Evolutionary conservation across 2,113 vertebrate genomes (phyloP).

Genomic region (Nycticryphes semicollaris): DNA sequence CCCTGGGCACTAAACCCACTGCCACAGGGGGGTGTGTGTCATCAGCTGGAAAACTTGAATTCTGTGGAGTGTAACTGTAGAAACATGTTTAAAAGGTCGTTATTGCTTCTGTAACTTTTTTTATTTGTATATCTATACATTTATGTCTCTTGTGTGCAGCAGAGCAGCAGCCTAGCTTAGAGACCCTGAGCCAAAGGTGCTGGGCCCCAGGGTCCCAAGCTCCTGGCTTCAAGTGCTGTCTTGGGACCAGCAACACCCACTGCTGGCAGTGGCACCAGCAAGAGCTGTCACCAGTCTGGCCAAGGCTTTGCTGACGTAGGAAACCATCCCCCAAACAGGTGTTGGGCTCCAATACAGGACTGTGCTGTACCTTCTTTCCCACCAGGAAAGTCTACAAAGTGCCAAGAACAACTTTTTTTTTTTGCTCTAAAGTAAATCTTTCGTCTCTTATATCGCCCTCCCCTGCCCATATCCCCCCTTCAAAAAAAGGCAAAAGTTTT

Average conservation of each 20-base stretch:
- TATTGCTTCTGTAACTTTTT: neutral
- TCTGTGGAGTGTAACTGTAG: neutral
- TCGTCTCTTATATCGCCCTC: too few relatives aligned
- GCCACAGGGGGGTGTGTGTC: neutral
- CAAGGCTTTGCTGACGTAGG: neutral
- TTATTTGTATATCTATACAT: neutral
- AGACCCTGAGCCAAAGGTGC: neutral
- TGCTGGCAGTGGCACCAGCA: fast-evolving
- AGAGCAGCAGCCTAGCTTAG: neutral
- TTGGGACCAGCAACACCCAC: neutral
- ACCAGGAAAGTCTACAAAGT: neutral
- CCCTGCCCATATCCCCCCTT: too few relatives aligned
- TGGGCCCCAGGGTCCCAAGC: neutral
- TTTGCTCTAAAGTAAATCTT: neutral
- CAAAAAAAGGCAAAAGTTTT: neutral
- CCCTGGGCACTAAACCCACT: neutral
- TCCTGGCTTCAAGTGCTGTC: neutral
- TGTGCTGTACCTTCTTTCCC: neutral
- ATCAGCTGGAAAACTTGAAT: neutral
- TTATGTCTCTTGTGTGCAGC: neutral
- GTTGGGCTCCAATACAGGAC: neutral
- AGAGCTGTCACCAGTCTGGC: neutral
- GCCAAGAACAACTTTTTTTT: neutral
- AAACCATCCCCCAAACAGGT: neutral
- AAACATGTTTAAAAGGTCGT: fast-evolving